These are phyloP conservation scores for Raillietiella orientalis DNA, from an alignment of 2,888 invertebrate species.

Conservation along the genomic window DNA sequence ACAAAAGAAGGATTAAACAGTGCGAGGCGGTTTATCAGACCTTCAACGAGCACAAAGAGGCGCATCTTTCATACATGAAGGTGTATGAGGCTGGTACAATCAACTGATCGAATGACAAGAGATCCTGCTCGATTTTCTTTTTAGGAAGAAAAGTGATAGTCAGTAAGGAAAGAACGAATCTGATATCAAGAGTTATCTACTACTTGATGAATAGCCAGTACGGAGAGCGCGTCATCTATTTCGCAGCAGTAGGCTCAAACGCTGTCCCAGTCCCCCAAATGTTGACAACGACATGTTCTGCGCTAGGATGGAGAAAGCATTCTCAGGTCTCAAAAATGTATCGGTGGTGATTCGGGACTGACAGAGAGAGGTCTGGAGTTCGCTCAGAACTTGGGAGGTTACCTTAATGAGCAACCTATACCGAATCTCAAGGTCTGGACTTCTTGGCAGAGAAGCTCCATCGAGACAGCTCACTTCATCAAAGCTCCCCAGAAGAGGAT, in stretches of 20 bases:
- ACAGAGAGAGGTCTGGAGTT: conserved; percentile 51
- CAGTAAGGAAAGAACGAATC: too few species aligned
- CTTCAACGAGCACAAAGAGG: conserved; percentile 53
- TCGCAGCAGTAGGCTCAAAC: conserved; percentile 70
- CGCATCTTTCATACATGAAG: conserved; percentile 70
- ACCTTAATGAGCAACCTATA: conserved; percentile 51
- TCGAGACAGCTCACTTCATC: conserved; percentile 67
- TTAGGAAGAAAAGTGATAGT: too few species aligned
- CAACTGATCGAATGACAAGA: too few species aligned
- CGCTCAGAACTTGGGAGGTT: conserved; percentile 37
- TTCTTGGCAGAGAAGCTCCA: conserved; percentile 77
- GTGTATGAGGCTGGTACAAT: too few species aligned
- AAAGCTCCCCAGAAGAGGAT: conserved; percentile 76
- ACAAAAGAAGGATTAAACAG: conserved; percentile 71
- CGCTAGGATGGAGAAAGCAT: conserved; percentile 75
- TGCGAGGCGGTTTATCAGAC: conserved; percentile 79
- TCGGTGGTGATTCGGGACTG: conserved; percentile 82
- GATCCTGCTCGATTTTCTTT: too few species aligned
- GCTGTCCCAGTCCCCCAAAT: too few species aligned
- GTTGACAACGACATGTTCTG: too few species aligned
- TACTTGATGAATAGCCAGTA: conserved; percentile 99
- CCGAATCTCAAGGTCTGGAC: conserved; percentile 72
- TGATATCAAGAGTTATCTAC: conserved; percentile 92
- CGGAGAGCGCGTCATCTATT: conserved; percentile 81
- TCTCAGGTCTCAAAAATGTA: conserved; percentile 67